phyloP scores from a whole-genome alignment of 2,797 vertebrate genomes.

The Chelidonichthys spinosus region DNA sequence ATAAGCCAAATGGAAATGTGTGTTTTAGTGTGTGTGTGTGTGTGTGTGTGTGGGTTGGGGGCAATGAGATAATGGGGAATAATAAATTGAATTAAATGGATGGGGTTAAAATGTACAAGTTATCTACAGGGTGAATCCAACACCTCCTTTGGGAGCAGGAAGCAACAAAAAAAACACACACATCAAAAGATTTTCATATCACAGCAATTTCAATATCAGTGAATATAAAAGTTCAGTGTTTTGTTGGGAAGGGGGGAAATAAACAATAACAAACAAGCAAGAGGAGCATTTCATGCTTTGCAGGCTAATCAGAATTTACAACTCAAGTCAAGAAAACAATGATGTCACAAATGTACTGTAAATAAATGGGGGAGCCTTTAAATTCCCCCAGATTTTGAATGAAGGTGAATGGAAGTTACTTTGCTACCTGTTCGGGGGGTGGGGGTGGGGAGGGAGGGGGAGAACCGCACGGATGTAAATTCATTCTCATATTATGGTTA shows the following conservation, averaged over 20 bases:
- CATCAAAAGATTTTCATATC: conserved; percentile 14
- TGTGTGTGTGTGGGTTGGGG: conserved; percentile 30
- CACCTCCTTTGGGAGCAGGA: conserved; percentile 33
- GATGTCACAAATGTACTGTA: neutral
- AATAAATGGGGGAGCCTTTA: neutral
- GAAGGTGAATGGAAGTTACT: conserved; percentile 42
- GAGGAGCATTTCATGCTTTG: conserved; percentile 24
- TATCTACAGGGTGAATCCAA: conserved; percentile 38
- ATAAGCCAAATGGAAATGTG: conserved; percentile 35
- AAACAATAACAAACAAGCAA: neutral
- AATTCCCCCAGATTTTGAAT: neutral
- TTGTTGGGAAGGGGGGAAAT: neutral
- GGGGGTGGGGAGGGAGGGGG: no score
- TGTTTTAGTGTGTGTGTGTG: conserved; percentile 24
- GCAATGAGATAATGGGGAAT: conserved; percentile 19
- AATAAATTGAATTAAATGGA: conserved; percentile 40
- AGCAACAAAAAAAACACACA: conserved; percentile 8
- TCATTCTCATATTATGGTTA: neutral
- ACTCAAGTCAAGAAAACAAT: conserved; percentile 7
- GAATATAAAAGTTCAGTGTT: neutral
- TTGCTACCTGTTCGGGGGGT: conserved; percentile 18
- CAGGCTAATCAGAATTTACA: conserved; percentile 10
- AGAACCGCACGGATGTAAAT: no score
- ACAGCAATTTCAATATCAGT: conserved; percentile 11
- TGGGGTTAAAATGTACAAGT: conserved; percentile 45